Evolutionary conservation across 1,140 invertebrate genomes (phyloP).

Genomic region (Lysiphlebus fabarum): DNA sequence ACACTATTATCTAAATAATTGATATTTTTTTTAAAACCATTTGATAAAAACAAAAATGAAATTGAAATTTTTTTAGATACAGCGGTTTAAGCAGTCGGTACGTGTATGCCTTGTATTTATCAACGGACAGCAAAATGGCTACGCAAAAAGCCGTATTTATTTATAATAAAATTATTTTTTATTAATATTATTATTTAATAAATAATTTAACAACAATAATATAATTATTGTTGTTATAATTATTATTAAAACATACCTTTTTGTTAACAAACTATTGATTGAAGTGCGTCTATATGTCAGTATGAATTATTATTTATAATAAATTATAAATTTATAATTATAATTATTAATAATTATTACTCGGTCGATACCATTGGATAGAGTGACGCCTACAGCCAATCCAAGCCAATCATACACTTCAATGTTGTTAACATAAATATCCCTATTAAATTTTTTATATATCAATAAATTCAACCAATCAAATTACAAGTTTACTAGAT

Average conservation of each 20-base stretch:
- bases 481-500: too few relatives aligned
- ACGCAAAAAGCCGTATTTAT: conserved; percentile 19
- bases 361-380: conserved; percentile 47
- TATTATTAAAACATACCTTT: conserved; percentile 14
- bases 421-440: too few relatives aligned
- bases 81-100: conserved; percentile 50
- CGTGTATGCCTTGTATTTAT: conserved; percentile 52
- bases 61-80: conserved; percentile 28
- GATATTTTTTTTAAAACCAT: too few relatives aligned
- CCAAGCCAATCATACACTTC: too few relatives aligned
- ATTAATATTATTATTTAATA: conserved; percentile 4
- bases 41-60: conserved; percentile 1
- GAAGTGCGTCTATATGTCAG: too few relatives aligned
- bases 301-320: neutral
- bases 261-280: too few relatives aligned
- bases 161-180: neutral
- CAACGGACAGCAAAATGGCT: conserved; percentile 58
- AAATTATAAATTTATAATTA: too few relatives aligned
- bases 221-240: too few relatives aligned
- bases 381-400: conserved; percentile 19
- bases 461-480: too few relatives aligned
- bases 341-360: conserved; percentile 33
- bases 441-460: too few relatives aligned
- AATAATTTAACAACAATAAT: too few relatives aligned
- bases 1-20: neutral